Percentiles rank a stretch among this genome's conserved stretches.
Evolutionary conservation across 2,888 invertebrate genomes (phyloP).

Genomic region (Cartodere bifasciata): DNA sequence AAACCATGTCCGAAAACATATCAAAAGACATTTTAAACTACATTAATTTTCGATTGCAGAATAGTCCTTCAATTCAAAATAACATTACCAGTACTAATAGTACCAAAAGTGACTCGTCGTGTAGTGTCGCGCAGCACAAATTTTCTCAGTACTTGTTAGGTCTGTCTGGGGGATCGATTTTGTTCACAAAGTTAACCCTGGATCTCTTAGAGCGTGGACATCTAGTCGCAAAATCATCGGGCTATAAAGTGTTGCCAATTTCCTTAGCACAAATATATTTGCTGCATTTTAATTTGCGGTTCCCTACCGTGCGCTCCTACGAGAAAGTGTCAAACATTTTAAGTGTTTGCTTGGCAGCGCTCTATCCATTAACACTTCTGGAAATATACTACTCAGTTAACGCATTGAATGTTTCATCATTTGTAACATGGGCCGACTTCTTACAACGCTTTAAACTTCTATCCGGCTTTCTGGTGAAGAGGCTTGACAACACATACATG

Average conservation of each 20-base stretch:
- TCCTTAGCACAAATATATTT: constrained; percentile 81
- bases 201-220: constrained; percentile 87
- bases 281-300: constrained; percentile 81
- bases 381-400: constrained; percentile 93
- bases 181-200: constrained; percentile 82
- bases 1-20: constrained; percentile 63
- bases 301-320: constrained; percentile 81
- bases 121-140: constrained; percentile 57
- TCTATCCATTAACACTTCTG: constrained; percentile 77
- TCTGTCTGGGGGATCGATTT: constrained; percentile 77
- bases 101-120: constrained; percentile 51
- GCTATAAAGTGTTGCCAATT: constrained; percentile 85
- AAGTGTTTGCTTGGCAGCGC: constrained; percentile 79
- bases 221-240: constrained; percentile 83
- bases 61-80: constrained; percentile 70
- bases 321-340: constrained; percentile 81
- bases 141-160: constrained; percentile 77
- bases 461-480: constrained; percentile 77
- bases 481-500: constrained; percentile 90
- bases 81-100: constrained; percentile 53
- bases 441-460: constrained; percentile 75
- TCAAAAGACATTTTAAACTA: constrained; percentile 80
- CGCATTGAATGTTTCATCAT: constrained; percentile 65
- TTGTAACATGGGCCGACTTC: constrained; percentile 84
- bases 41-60: constrained; percentile 68